Percentiles rank a stretch among this genome's conserved stretches.
Conservation (phyloP, 2,888 invertebrate species). For the Scaptomyza parva region DNA sequence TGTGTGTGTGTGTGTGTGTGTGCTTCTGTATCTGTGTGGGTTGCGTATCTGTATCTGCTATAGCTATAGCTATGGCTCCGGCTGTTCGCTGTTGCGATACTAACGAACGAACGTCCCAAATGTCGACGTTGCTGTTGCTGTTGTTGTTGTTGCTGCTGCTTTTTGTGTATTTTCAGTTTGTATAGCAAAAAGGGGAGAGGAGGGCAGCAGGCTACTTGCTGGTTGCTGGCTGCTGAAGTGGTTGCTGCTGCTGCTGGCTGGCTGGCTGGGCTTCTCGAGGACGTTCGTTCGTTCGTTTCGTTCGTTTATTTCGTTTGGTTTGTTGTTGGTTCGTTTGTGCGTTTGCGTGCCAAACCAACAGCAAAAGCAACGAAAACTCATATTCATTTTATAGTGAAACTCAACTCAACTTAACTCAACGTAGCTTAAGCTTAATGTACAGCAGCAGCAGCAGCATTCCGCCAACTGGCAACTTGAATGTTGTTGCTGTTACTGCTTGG, state of each 20-base stretch:
- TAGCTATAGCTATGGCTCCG: slow-evolving; percentile 51
- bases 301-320: slow-evolving; percentile 31
- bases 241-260: slow-evolving; percentile 56
- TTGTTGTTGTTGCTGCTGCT: slow-evolving; percentile 50
- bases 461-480: slow-evolving; percentile 60
- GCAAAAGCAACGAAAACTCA: slow-evolving; percentile 70
- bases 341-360: slow-evolving; percentile 75
- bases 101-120: slow-evolving; percentile 77
- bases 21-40: slow-evolving; percentile 33
- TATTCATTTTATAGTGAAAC: slow-evolving; percentile 76
- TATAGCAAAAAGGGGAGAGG: slow-evolving; percentile 38
- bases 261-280: slow-evolving; percentile 73
- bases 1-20: slow-evolving; percentile 25
- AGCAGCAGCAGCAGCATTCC: slow-evolving; percentile 49
- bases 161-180: slow-evolving; percentile 60
- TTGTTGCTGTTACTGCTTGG: slow-evolving; percentile 44
- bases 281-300: slow-evolving; percentile 64
- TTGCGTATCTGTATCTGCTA: slow-evolving; percentile 67
- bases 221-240: slow-evolving; percentile 40
- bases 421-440: slow-evolving; percentile 71
- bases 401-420: slow-evolving; percentile 56
- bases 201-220: slow-evolving; percentile 50
- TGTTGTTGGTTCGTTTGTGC: slow-evolving; percentile 53
- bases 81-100: slow-evolving; percentile 74
- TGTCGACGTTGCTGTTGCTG: slow-evolving; percentile 65